Evolutionary conservation across 2,113 vertebrate species (phyloP), one percentile per base, ranked within the genome.

Genomic region (Pogona vitticeps): DNA sequence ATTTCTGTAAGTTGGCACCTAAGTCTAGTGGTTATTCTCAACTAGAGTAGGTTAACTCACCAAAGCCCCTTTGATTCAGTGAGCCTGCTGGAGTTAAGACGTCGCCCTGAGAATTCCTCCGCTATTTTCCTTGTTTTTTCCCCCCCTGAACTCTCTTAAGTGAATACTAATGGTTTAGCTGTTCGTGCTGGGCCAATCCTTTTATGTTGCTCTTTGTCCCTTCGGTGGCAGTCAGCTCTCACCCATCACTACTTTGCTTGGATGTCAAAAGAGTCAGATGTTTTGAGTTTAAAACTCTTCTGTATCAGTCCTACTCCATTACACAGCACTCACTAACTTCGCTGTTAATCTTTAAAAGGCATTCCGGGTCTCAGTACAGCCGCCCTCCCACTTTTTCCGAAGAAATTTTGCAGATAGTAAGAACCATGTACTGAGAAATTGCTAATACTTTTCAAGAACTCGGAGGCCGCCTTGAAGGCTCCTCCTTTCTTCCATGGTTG

Each of bases 51-150:
- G n/a, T n/a, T n/a, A n/a, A n/a, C n/a, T n/a, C n/a, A n/a, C n/a
- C n/a, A n/a, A n/a, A n/a, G n/a, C n/a, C n/a, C n/a, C n/a, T n/a
- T n/a, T n/a, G n/a, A n/a, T n/a, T n/a, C n/a, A n/a, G n/a, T n/a
- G n/a, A n/a, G n/a, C n/a, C n/a, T n/a, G n/a, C n/a, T n/a, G n/a
- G n/a, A n/a, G n/a, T n/a, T n/a, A n/a, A n/a, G n/a, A n/a, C n/a
- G n/a, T n/a, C n/a, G n/a, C n/a, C n/a, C n/a, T n/a, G n/a, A n/a
- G n/a, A n/a, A n/a, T n/a, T n/a, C n/a, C n/a, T n/a, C n/a, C n/a
- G n/a, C n/a, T n/a, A n/a, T 76, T 75, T 85, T 31, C 1, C 42
- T 83, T 52, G 2, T 31, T 87, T 87, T 79, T 67, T 18, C 9
- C 46, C n/a, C 40, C 68, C 17, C 40, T 6, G 33, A 79, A 79